Percentiles rank a stretch among this genome's conserved stretches.
Evolutionary conservation across 2,113 vertebrate species (phyloP).

Genomic region (Rhinoptilus africanus): DNA sequence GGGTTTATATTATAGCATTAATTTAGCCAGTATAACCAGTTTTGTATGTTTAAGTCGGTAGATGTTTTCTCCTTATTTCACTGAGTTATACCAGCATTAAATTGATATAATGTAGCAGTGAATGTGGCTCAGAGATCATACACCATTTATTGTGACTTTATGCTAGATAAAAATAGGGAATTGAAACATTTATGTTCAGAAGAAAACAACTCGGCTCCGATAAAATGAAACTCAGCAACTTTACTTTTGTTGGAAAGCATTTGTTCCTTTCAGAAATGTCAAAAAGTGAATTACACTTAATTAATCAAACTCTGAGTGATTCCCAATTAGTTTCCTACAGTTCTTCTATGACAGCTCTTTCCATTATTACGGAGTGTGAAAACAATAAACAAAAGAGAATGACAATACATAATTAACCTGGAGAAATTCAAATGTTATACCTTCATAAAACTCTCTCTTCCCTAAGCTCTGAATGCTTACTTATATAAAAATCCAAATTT

Average conservation of each 20-base stretch:
- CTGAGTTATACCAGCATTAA: not conserved
- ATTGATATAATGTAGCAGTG: not conserved
- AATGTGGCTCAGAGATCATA: not conserved
- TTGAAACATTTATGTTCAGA: not conserved
- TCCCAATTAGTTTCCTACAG: constrained; percentile 59
- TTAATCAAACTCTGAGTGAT: constrained; percentile 58
- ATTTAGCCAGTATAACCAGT: not conserved
- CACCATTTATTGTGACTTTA: not conserved
- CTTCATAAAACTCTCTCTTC: not conserved
- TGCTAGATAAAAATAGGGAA: constrained; percentile 2
- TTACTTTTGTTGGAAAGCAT: not conserved
- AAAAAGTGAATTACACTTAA: constrained; percentile 45
- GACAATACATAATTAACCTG: not conserved
- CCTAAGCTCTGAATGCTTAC: not conserved
- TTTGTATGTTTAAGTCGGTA: not conserved
- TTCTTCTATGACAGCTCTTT: constrained; percentile 44
- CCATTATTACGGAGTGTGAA: constrained; percentile 24
- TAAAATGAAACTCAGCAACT: constrained; percentile 1
- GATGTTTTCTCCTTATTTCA: constrained; percentile 11
- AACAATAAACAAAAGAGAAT: constrained; percentile 19
- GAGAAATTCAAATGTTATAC: not conserved
- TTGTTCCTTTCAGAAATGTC: constrained; percentile 38
- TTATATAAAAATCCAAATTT: not conserved
- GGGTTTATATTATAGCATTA: not conserved
- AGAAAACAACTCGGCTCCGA: not conserved